A percentile compares a stretch with the other conserved stretches of the same genome.
These are phyloP conservation scores for Netelia fuscicornis DNA, from an alignment of 2,888 invertebrate species.

Conservation along the genomic window DNA sequence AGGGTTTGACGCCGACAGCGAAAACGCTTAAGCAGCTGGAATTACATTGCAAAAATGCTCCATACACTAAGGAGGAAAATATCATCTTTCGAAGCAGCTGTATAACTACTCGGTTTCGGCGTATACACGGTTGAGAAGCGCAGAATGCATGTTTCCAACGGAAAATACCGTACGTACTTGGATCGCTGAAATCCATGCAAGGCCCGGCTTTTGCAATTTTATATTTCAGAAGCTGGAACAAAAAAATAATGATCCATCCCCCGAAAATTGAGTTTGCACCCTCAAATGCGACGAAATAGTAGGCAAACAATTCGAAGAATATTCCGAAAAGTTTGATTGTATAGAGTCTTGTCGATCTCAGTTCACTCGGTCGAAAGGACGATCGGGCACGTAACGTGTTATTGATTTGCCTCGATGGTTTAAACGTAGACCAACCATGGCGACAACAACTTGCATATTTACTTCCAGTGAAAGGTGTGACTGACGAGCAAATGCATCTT, in stretches of 20 bases:
- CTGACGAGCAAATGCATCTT: neutral
- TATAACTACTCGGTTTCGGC: constrained; percentile 57
- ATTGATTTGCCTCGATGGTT: too few relatives aligned
- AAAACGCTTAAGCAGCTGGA: constrained; percentile 45
- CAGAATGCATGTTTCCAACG: too few relatives aligned
- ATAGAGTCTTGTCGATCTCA: constrained; percentile 64
- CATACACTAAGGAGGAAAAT: constrained; percentile 41
- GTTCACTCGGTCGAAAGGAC: constrained; percentile 43
- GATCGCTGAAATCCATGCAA: too few relatives aligned
- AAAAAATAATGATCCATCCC: constrained; percentile 12
- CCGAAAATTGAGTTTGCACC: constrained; percentile 7
- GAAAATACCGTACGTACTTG: too few relatives aligned
- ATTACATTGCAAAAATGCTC: constrained; percentile 35
- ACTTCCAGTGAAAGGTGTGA: constrained; percentile 37
- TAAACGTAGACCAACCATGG: constrained; percentile 64
- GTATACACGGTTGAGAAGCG: too few relatives aligned
- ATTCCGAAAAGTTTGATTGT: too few relatives aligned
- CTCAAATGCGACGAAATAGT: constrained; percentile 59
- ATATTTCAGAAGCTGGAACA: too few relatives aligned
- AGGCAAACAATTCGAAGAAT: constrained; percentile 36
- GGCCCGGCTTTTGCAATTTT: too few relatives aligned
- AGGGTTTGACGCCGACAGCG: neutral
- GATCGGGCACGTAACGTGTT: constrained; percentile 48
- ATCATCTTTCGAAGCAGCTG: constrained; percentile 48
- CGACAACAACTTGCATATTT: constrained; percentile 61